Evolutionary conservation across 2,888 invertebrate genomes (phyloP).

Genomic region (Tuta absoluta): DNA sequence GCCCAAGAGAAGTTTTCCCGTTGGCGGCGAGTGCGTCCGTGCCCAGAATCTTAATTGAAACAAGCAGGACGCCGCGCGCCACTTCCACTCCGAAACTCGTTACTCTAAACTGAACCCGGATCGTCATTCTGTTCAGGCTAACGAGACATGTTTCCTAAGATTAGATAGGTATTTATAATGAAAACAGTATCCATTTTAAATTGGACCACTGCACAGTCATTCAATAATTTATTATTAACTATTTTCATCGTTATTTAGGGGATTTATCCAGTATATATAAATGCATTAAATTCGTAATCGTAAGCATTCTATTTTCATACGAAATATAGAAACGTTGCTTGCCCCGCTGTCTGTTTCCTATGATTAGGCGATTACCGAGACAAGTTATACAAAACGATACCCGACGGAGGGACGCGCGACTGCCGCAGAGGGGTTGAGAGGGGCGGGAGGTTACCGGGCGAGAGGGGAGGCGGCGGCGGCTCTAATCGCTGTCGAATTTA

Average conservation of each 20-base stretch:
- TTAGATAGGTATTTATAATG: background rate
- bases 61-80: background rate
- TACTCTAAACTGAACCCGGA: background rate
- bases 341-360: constrained; percentile 1
- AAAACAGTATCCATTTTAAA: too few species aligned
- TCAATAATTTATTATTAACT: too few species aligned
- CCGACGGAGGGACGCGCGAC: background rate
- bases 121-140: background rate
- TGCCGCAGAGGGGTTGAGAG: constrained; percentile 9
- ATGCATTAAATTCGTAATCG: background rate
- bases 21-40: background rate
- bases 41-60: constrained; percentile 6
- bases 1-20: background rate
- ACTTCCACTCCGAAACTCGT: background rate
- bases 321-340: background rate
- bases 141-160: background rate
- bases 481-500: constrained; percentile 19
- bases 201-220: too few species aligned
- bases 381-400: constrained; percentile 5
- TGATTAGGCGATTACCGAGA: constrained; percentile 11
- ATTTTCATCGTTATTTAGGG: too few species aligned
- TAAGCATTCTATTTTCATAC: background rate
- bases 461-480: background rate
- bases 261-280: background rate
- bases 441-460: background rate